These are phyloP conservation scores for Spea bombifrons DNA, from an alignment of 2,113 vertebrate genomes.

Conservation along the genomic window DNA sequence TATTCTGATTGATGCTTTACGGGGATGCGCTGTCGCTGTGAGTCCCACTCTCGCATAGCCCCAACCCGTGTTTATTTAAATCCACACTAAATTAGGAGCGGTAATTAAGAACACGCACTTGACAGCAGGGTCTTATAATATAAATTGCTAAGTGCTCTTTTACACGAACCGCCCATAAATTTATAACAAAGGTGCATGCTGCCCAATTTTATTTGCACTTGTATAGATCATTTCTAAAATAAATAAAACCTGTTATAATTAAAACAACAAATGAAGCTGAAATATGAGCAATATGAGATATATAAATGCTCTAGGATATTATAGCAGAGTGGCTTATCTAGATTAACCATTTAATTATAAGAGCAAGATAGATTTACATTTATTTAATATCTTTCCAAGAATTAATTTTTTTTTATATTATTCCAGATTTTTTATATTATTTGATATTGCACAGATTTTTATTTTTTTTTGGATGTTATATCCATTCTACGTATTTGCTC, in stretches of 20 bases:
- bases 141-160: neutral
- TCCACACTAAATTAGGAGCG: slow-evolving; percentile 26
- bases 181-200: neutral
- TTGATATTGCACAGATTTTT: too few species aligned
- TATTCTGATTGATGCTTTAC: slow-evolving; percentile 28
- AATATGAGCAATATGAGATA: neutral
- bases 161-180: slow-evolving; percentile 23
- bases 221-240: slow-evolving; percentile 13
- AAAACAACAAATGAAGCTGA: neutral
- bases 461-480: too few species aligned
- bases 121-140: slow-evolving; percentile 23
- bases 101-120: slow-evolving; percentile 25
- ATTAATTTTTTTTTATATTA: too few species aligned
- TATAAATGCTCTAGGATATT: neutral
- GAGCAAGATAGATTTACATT: too few species aligned
- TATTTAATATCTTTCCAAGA: too few species aligned
- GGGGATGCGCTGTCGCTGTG: slow-evolving; percentile 11
- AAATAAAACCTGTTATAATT: slow-evolving; percentile 9
- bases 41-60: slow-evolving; percentile 12
- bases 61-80: slow-evolving; percentile 29
- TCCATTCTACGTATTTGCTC: too few species aligned
- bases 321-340: too few species aligned
- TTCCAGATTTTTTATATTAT: too few species aligned
- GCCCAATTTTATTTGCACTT: neutral
- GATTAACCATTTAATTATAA: too few species aligned